Percentiles rank a stretch among this genome's conserved stretches.
Evolutionary conservation across 2,888 invertebrate genomes (phyloP).

Genomic region (Cryptophagus acutangulus): DNA sequence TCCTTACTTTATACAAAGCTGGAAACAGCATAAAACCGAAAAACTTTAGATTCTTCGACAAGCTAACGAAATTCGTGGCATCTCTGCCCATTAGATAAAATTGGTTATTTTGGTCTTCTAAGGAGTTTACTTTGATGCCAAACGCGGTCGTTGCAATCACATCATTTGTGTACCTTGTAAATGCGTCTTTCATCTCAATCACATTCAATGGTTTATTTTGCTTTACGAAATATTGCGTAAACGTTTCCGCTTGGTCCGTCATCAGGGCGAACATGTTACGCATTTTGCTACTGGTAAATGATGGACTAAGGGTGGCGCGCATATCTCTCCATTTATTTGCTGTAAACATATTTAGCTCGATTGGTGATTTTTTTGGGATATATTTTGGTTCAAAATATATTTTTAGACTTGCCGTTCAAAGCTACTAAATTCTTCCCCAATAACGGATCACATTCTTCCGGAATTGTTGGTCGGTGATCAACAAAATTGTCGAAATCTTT

Average conservation of each 20-base stretch:
- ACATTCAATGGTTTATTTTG: constrained; percentile 15
- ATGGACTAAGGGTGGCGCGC: constrained; percentile 46
- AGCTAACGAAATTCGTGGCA: constrained; percentile 18
- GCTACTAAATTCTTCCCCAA: constrained; percentile 45
- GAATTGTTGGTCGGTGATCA: constrained; percentile 40
- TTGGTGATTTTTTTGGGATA: too few relatives aligned
- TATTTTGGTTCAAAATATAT: too few relatives aligned
- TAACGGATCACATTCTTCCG: constrained; percentile 46
- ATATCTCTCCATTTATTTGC: constrained; percentile 40
- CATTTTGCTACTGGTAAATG: constrained; percentile 49
- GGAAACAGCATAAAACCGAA: constrained; percentile 13
- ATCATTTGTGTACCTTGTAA: constrained; percentile 54
- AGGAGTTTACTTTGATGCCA: constrained; percentile 38
- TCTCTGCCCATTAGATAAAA: constrained; percentile 37
- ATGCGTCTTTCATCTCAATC: constrained; percentile 49
- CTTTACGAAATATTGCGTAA: constrained; percentile 27
- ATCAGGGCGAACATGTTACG: constrained; percentile 45
- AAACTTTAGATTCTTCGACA: constrained; percentile 6
- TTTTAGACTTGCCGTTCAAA: constrained; percentile 28
- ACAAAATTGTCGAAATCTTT: constrained; percentile 58
- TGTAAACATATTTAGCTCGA: too few relatives aligned
- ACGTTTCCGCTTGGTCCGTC: constrained; percentile 17
- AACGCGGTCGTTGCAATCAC: constrained; percentile 48
- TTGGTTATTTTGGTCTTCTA: constrained; percentile 36
- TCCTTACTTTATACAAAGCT: constrained; percentile 9